Conservation (phyloP, 2,888 invertebrate genomes). For the Agelastica alni region DNA sequence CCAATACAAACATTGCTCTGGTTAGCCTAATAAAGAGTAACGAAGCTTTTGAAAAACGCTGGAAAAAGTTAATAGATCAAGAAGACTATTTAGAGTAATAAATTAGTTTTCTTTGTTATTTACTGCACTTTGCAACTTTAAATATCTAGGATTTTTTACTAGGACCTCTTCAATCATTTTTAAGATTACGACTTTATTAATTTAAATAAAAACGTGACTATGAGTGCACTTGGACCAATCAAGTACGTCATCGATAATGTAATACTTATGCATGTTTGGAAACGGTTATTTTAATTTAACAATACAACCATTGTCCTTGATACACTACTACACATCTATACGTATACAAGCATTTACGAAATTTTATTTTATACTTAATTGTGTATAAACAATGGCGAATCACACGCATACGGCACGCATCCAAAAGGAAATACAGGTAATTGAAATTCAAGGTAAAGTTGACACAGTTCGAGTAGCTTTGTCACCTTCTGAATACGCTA, state of each 20-base stretch:
- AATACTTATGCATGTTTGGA: background rate
- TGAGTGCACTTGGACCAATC: background rate
- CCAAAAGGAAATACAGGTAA: constrained; percentile 53
- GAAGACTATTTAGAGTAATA: too few relatives aligned
- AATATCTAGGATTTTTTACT: too few relatives aligned
- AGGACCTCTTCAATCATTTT: too few relatives aligned
- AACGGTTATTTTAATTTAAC: background rate
- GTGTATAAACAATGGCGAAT: constrained; percentile 35
- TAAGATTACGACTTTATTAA: too few relatives aligned
- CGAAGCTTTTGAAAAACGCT: too few relatives aligned
- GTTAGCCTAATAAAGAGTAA: too few relatives aligned
- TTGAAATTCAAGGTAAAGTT: constrained; percentile 55
- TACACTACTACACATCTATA: constrained; percentile 11
- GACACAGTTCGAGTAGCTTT: constrained; percentile 45
- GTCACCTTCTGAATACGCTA: constrained; percentile 5
- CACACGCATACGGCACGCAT: constrained; percentile 30
- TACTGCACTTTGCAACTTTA: too few relatives aligned
- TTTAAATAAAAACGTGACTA: too few relatives aligned
- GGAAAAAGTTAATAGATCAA: too few relatives aligned
- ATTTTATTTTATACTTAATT: constrained; percentile 10
- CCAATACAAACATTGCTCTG: too few relatives aligned
- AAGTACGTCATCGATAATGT: background rate
- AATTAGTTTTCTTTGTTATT: too few relatives aligned
- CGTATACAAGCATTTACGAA: constrained; percentile 13
- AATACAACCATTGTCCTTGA: background rate